Base-by-base conservation (phyloP, 2,113 vertebrate genomes). In the Epinephelus moara region DNA sequence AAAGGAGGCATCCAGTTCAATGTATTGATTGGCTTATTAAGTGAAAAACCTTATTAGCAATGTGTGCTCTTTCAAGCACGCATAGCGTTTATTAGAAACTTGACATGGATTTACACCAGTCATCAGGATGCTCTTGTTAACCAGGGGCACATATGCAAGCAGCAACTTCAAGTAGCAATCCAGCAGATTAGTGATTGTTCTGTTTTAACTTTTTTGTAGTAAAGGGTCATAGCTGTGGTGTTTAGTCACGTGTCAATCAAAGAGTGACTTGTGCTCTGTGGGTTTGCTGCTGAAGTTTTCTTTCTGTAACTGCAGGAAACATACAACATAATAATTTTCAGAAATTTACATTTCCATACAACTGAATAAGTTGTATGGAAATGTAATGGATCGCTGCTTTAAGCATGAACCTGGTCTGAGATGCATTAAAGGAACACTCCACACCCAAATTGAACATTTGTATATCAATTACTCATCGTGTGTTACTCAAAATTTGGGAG, bases 1-100 rank as follows among this genome's bases (percentile, higher is more conserved):
- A 78, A 89, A 82, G 74, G 70, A 87, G 78, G 82, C 78, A 75
- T 85, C 18, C 70, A 84, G 89, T 87, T 92, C 92, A 73, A 90
- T 91, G 82, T 94, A 95, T 94, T 94, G 95, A 95, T 90, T 93
- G 86, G 81, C 92, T 95, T 94, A 94, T 94, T 94, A 95, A 89
- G 86, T 79, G 88, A 79, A 88, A 94, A 91, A 88, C 88, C 87
- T 79, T 86, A 90, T 93, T 92, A 94, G 86, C 79, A 6, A 82
- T 66, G 73, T 89, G 80, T 77, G 78, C 66, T 87, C 82, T 84
- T 88, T 91, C 72, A 82, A 87, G 79, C 85, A 82, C 27, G 42
- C 84, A 70, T 53, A 37, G 50, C 25, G 72, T 77, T 90, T 90
- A 88, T 89, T 82, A 78, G 81, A 45, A 70, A 45, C 81, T 71